Base-by-base conservation (phyloP, 2,797 vertebrate genomes). In the Micromesistius poutassou region DNA sequence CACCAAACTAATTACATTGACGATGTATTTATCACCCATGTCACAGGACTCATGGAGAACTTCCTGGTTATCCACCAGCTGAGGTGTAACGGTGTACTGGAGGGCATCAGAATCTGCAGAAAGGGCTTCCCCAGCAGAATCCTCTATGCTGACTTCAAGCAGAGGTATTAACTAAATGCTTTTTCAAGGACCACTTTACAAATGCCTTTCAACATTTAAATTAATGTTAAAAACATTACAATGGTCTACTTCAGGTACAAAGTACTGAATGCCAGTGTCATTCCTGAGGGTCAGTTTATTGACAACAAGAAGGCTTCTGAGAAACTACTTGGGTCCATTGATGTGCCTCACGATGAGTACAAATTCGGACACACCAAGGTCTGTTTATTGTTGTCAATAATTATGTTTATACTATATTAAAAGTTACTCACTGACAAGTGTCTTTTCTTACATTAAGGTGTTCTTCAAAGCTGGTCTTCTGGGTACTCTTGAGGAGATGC, bases 401-500 rank as follows among this genome's bases (percentile, higher is more conserved):
- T 6, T 9, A 22, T 50, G 22, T 62, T 62, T 62, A n/a, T 62
- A 25, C 55, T 62, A 22, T 0, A 55, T 55, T 62, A 22, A 9
- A 62, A 62, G 6, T 62, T 25, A 55, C 55, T 62, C 1, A 94
- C 55, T 62, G 55, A 31, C 42, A 13, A 40, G 2, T 28, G n/a
- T 36, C 33, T 28, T 40, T 50, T 38, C 0, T 72, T 2, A 33
- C 62, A 0, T 30, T 9, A 74, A 96, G 95, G 95, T 96, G 77
- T 96, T 96, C 90, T 96, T 96, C 89, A 96, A 96, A 89, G 95
- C 95, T 72, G 95, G 95, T 76, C 92, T 96, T 62, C 87, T 96
- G 86, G 95, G 95, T 84, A 88, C 89, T 70, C 90, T 96, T 90
- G 95, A 96, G 85, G 95, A 96, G 86, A 94, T 96, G 95, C 90